These are phyloP conservation scores for Herpailurus yagouaroundi DNA, from an alignment of 2,113 vertebrate genomes.

Conservation along the genomic window DNA sequence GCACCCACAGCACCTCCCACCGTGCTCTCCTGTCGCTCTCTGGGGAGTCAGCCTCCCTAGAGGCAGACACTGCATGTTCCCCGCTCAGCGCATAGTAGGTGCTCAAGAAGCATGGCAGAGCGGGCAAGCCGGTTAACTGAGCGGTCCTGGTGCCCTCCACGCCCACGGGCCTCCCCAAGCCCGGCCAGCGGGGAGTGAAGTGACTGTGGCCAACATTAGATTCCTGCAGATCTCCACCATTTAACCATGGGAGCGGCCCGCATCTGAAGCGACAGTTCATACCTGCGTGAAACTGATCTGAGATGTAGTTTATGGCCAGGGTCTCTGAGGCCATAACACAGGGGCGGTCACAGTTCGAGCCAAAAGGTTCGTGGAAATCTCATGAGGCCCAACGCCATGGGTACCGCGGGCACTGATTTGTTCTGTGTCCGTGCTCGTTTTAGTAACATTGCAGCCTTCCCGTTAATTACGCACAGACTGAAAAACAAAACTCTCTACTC, in stretches of 20 bases:
- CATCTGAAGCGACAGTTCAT: rapidly evolving
- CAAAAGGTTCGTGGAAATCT: background rate
- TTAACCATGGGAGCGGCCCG: no score
- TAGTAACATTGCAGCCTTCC: background rate
- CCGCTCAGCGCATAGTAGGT: background rate
- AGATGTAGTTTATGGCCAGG: background rate
- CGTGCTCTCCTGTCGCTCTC: background rate
- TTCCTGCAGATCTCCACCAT: background rate
- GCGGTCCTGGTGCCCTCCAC: background rate
- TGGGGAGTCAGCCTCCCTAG: background rate
- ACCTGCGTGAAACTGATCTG: rapidly evolving
- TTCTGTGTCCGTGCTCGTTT: background rate
- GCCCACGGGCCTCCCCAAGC: background rate
- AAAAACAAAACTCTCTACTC: background rate
- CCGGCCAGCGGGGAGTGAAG: background rate
- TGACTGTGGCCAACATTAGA: rapidly evolving
- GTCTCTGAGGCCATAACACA: background rate
- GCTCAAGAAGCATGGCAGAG: background rate
- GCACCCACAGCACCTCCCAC: background rate
- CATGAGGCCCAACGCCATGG: rapidly evolving
- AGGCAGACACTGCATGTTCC: background rate
- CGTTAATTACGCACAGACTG: background rate
- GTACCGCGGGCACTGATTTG: no score
- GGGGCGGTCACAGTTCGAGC: background rate
- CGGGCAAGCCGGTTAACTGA: background rate